Percentiles rank a stretch among this genome's conserved stretches.
Evolutionary conservation across 2,113 vertebrate species (phyloP).

Genomic region (Peromyscus leucopus): DNA sequence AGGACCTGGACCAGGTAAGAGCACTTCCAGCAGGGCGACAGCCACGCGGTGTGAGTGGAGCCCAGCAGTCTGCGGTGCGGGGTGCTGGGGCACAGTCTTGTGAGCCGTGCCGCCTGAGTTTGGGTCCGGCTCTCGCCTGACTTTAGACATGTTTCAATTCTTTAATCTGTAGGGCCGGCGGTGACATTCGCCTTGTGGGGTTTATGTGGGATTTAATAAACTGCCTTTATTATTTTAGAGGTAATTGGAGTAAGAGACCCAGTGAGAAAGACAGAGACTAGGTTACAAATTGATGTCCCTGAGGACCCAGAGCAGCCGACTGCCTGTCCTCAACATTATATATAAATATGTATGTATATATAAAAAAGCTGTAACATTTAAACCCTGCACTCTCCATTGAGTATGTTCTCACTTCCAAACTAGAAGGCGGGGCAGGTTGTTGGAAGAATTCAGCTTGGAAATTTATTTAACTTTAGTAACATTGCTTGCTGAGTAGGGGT

Average conservation of each 20-base stretch:
- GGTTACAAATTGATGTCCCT: neutral
- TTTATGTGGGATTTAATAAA: neutral
- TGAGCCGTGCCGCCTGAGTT: neutral
- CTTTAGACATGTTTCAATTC: neutral
- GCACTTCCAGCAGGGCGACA: neutral
- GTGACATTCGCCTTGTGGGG: neutral
- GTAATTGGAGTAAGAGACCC: neutral
- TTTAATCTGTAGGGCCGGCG: neutral
- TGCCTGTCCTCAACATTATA: neutral
- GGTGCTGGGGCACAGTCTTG: neutral
- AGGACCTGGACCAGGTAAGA: neutral
- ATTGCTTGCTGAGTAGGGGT: neutral
- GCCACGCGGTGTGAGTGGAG: neutral
- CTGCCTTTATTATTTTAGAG: constrained; percentile 44
- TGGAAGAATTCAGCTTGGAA: constrained; percentile 9
- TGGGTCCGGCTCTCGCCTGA: neutral
- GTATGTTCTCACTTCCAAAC: constrained; percentile 49
- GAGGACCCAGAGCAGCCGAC: neutral
- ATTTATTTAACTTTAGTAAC: neutral
- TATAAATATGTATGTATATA: neutral
- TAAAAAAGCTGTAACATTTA: neutral
- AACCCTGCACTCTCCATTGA: neutral
- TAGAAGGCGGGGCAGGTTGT: neutral
- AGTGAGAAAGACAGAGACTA: neutral
- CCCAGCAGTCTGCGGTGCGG: neutral